Percentiles rank a stretch among this genome's conserved stretches.
Conservation (phyloP, 2,113 vertebrate species). For the Rhinoptilus africanus region DNA sequence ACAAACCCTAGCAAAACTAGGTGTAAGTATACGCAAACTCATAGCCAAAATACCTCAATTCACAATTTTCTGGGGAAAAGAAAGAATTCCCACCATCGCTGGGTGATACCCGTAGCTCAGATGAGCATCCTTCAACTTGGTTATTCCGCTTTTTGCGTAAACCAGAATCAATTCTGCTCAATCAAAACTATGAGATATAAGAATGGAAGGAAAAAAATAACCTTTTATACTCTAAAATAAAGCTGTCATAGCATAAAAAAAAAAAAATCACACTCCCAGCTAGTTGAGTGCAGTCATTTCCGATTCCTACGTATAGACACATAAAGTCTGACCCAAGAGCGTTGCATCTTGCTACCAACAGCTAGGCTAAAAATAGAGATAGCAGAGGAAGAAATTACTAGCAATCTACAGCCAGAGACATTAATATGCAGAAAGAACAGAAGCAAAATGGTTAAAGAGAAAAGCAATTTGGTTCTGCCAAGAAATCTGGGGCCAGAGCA, state of each 20-base stretch:
- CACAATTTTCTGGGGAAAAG: neutral
- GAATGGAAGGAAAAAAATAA: fast-evolving
- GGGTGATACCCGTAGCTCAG: neutral
- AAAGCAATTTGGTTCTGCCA: neutral
- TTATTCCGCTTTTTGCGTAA: neutral
- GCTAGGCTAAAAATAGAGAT: neutral
- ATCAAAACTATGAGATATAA: neutral
- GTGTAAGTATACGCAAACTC: neutral
- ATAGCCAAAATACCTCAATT: neutral
- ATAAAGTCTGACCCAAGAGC: neutral
- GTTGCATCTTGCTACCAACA: neutral
- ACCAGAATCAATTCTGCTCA: neutral
- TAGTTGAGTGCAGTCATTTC: neutral
- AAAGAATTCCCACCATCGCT: too few relatives aligned
- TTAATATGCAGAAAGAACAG: neutral
- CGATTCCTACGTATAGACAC: fast-evolving
- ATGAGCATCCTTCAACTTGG: neutral
- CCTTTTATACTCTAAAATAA: neutral
- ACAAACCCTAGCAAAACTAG: neutral
- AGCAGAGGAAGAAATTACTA: neutral
- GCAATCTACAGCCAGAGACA: neutral
- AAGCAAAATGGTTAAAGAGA: neutral
- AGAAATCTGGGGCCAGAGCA: neutral
- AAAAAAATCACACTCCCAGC: neutral
- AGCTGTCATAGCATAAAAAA: neutral